Evolutionary conservation across 2,888 invertebrate genomes (phyloP).

Genomic region (Peribatodes rhomboidaria): DNA sequence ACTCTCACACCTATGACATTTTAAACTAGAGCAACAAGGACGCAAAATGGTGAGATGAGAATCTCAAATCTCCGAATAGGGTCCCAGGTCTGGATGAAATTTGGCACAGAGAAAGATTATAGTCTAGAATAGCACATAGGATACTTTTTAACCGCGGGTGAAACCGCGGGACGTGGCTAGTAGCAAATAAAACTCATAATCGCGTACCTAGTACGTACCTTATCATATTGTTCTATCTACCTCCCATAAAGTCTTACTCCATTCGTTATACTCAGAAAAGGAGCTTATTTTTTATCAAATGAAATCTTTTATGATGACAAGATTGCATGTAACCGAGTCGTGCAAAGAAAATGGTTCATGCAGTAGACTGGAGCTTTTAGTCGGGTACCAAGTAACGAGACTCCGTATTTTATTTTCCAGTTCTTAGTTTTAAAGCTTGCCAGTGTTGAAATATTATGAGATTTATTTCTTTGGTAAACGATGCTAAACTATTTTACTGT

Average conservation of each 20-base stretch:
- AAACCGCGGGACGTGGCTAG: too few relatives aligned
- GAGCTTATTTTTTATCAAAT: slow-evolving; percentile 2
- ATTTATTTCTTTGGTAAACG: neutral
- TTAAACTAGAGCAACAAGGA: too few relatives aligned
- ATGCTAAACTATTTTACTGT: neutral
- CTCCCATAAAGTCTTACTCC: neutral
- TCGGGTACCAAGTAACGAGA: neutral
- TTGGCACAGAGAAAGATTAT: too few relatives aligned
- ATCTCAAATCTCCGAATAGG: too few relatives aligned
- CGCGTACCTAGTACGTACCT: neutral
- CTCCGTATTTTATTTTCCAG: slow-evolving; percentile 20
- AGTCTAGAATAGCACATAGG: too few relatives aligned
- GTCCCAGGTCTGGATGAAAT: too few relatives aligned
- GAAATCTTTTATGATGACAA: slow-evolving; percentile 20
- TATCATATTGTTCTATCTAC: neutral
- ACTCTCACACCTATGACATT: too few relatives aligned
- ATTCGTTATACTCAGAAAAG: neutral
- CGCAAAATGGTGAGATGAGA: too few relatives aligned
- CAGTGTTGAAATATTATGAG: neutral
- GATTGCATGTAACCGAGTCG: slow-evolving; percentile 35
- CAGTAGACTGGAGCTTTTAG: slow-evolving; percentile 14
- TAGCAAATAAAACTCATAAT: neutral
- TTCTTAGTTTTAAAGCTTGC: slow-evolving; percentile 2
- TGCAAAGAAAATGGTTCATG: slow-evolving; percentile 18
- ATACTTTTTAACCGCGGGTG: too few relatives aligned